Percentiles rank a stretch among this genome's conserved stretches.
These are phyloP conservation scores for Mongoloraphidia duomilia DNA, from an alignment of 2,888 invertebrate genomes.

Conservation along the genomic window DNA sequence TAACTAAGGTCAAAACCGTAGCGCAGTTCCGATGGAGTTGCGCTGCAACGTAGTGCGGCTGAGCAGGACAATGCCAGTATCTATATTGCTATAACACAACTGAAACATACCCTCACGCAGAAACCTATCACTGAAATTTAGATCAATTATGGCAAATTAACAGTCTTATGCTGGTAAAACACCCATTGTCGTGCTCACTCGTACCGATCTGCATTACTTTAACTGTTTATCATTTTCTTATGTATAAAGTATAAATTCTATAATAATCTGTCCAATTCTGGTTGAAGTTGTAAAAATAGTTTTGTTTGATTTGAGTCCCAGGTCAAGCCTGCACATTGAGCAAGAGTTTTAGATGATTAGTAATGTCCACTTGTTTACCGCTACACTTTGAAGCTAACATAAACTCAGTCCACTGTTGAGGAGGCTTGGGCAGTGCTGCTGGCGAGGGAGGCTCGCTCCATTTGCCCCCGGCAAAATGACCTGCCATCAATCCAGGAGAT, in stretches of 20 bases:
- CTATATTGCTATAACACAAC: not conserved
- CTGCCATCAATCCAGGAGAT: conserved; percentile 29
- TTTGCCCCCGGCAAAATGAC: conserved; percentile 50
- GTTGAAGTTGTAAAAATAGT: conserved; percentile 4
- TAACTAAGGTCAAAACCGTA: conserved; percentile 9
- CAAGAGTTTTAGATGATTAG: conserved; percentile 28
- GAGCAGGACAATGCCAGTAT: conserved; percentile 29
- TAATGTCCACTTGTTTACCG: conserved; percentile 25
- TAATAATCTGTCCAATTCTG: conserved; percentile 2
- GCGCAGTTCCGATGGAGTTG: conserved; percentile 3
- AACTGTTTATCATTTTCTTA: not conserved
- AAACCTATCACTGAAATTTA: no score
- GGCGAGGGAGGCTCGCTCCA: conserved; percentile 59
- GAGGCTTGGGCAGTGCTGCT: conserved; percentile 54
- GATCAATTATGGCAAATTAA: no score
- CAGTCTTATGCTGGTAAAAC: not conserved
- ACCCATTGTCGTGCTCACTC: conserved; percentile 33
- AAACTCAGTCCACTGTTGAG: conserved; percentile 56
- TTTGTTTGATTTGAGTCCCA: conserved; percentile 8
- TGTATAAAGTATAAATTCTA: conserved; percentile 6
- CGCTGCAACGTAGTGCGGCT: conserved; percentile 23
- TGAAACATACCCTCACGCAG: no score
- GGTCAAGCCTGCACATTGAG: conserved; percentile 31
- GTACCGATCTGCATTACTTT: conserved; percentile 17
- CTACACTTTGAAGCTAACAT: conserved; percentile 36